These are phyloP conservation scores for Pygoscelis antarcticus DNA, from an alignment of 2,113 vertebrate genomes.

Conservation along the genomic window DNA sequence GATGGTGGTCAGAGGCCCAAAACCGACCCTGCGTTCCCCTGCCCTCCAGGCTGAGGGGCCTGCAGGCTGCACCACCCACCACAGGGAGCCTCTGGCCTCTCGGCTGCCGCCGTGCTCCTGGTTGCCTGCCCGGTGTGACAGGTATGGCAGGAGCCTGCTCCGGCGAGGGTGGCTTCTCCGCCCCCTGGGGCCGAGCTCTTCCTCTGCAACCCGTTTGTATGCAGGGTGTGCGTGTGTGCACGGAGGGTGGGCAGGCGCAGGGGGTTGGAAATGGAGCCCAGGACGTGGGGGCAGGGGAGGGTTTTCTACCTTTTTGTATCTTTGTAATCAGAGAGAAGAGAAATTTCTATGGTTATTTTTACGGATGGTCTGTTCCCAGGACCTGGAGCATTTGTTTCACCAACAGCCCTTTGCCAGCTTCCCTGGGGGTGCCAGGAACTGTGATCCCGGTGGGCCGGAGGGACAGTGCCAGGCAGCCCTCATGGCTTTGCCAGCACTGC, in stretches of 20 bases:
- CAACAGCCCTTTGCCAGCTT: not conserved
- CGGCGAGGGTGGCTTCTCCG: not conserved
- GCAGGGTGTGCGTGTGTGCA: not conserved
- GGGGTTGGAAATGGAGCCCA: slow-evolving; percentile 42
- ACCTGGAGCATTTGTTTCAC: slow-evolving; percentile 65
- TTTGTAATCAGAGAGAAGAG: slow-evolving; percentile 95
- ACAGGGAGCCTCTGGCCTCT: not conserved
- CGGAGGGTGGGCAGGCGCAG: slow-evolving; percentile 30
- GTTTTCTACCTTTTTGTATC: slow-evolving; percentile 97
- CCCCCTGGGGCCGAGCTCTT: not conserved
- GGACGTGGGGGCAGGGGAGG: slow-evolving; percentile 3
- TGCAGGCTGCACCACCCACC: not conserved
- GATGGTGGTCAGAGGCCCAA: slow-evolving; percentile 19
- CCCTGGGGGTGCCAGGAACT: not conserved
- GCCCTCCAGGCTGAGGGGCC: not conserved
- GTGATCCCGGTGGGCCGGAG: not conserved
- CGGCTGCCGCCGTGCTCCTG: not conserved
- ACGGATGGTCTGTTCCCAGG: slow-evolving; percentile 80
- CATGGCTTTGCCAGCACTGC: not conserved
- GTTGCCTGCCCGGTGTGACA: not conserved
- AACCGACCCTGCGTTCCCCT: not conserved
- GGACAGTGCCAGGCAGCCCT: not conserved
- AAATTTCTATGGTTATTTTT: slow-evolving; percentile 93
- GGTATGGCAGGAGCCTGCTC: not conserved
- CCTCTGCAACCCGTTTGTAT: not conserved